phyloP scores from a whole-genome alignment of 1,140 invertebrate species.

The Papilio polytes region DNA sequence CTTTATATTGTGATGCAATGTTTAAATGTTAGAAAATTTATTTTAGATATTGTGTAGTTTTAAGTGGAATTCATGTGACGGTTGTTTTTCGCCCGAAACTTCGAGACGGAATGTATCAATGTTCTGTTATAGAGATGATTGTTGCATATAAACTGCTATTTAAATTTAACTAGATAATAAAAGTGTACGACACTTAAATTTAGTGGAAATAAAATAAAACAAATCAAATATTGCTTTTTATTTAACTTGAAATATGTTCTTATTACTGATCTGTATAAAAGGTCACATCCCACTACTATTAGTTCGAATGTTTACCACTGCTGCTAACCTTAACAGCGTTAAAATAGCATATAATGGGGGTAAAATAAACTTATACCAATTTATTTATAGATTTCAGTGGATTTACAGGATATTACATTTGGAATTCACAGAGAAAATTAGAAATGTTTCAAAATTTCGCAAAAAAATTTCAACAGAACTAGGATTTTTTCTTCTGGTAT shows the following conservation, averaged over 20 bases:
- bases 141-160: not conserved
- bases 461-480: no score
- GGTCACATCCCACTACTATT: constrained; percentile 41
- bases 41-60: not conserved
- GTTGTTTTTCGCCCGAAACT: not conserved
- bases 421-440: no score
- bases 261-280: no score
- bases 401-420: no score
- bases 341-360: no score
- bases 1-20: not conserved
- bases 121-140: not conserved
- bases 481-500: no score
- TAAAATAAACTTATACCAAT: no score
- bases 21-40: not conserved
- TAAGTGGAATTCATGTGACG: not conserved
- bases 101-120: not conserved
- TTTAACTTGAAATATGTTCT: not conserved
- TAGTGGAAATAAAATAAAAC: not conserved
- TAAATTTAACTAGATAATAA: not conserved
- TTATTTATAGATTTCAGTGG: no score
- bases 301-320: no score
- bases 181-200: not conserved
- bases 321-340: no score
- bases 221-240: not conserved
- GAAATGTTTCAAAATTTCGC: no score